Percentiles rank a stretch among this genome's conserved stretches.
These are phyloP conservation scores for Microctonus brassicae DNA, from an alignment of 2,888 invertebrate genomes.

Conservation along the genomic window DNA sequence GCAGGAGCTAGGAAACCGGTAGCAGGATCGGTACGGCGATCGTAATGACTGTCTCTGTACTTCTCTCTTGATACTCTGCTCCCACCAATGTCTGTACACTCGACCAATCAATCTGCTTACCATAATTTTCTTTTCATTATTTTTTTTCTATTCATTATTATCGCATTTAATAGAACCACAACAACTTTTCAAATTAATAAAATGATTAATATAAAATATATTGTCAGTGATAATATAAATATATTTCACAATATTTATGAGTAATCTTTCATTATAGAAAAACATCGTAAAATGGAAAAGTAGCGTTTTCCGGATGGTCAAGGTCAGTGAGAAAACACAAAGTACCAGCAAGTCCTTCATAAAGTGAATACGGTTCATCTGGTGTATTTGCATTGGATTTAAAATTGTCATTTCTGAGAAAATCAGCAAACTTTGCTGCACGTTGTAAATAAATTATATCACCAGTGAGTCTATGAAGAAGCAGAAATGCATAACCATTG, in stretches of 20 bases:
- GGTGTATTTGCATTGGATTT: slow-evolving; percentile 79
- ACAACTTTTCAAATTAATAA: too few relatives aligned
- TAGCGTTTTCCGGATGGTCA: slow-evolving; percentile 78
- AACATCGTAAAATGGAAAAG: slow-evolving; percentile 88
- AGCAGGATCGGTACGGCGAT: slow-evolving; percentile 46
- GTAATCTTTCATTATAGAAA: slow-evolving; percentile 52
- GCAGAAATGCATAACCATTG: slow-evolving; percentile 84
- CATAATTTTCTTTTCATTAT: too few relatives aligned
- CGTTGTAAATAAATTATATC: slow-evolving; percentile 80
- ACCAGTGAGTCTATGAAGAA: slow-evolving; percentile 81
- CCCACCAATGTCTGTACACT: too few relatives aligned
- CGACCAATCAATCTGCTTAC: too few relatives aligned
- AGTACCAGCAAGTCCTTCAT: slow-evolving; percentile 89
- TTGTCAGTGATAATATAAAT: neutral
- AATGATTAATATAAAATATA: neutral
- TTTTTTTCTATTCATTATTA: too few relatives aligned
- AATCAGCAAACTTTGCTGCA: slow-evolving; percentile 83
- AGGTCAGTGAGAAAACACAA: slow-evolving; percentile 86
- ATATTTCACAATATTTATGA: neutral
- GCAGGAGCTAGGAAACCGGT: slow-evolving; percentile 56
- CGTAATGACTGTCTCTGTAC: slow-evolving; percentile 12
- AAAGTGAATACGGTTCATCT: slow-evolving; percentile 86
- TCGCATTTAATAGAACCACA: too few relatives aligned
- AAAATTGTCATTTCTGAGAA: slow-evolving; percentile 79
- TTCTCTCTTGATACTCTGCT: neutral